Conservation (phyloP, 2,797 vertebrate genomes). For the Oreochromis grahami region DNA sequence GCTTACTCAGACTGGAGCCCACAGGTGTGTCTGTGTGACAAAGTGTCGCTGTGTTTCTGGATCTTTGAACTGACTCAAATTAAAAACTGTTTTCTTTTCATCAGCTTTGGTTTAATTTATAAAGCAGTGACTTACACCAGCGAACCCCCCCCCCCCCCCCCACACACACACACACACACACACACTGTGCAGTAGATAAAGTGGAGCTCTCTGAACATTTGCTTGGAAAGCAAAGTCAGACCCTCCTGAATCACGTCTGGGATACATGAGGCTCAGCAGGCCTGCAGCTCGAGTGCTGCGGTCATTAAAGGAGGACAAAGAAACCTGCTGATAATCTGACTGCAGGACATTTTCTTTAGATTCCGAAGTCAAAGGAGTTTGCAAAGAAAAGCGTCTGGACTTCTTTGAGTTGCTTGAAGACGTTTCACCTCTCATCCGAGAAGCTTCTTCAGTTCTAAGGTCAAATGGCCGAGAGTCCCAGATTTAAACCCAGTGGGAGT, state of each 20-base stretch:
- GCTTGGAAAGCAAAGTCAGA: rapidly evolving
- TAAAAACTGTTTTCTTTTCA: not conserved
- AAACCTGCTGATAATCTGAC: not conserved
- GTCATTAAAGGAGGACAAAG: not conserved
- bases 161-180: not conserved
- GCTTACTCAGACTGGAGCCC: not conserved
- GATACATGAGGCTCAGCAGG: not conserved
- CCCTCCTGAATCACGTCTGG: not conserved
- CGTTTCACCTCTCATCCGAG: too few species aligned
- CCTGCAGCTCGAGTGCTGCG: not conserved
- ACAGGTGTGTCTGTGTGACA: not conserved
- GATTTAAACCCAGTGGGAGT: too few species aligned
- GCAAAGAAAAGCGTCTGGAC: too few species aligned
- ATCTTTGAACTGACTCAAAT: not conserved
- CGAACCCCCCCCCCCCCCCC: too few species aligned
- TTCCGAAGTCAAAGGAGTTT: too few species aligned
- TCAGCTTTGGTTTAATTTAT: not conserved
- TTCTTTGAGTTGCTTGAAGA: too few species aligned
- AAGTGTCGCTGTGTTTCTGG: not conserved
- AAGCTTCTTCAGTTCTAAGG: too few species aligned
- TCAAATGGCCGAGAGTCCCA: too few species aligned
- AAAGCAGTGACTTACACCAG: not conserved
- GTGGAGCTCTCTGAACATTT: not conserved
- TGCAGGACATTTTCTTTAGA: not conserved
- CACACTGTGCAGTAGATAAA: not conserved